Evolutionary conservation across 2,113 vertebrate species (phyloP).

Genomic region (Callocephalon fimbriatum): DNA sequence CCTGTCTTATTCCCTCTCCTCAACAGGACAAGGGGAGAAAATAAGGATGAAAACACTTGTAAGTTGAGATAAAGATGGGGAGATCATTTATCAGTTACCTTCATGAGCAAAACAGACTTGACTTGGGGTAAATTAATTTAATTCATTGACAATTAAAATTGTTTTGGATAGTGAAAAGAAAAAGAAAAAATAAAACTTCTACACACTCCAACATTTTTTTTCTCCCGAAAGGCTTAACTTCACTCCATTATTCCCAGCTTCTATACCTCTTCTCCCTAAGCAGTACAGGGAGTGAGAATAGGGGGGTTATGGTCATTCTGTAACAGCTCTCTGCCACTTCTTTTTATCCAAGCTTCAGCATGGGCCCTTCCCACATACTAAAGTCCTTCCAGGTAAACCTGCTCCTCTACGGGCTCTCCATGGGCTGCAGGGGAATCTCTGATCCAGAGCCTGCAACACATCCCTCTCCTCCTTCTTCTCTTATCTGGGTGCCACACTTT

Average conservation of each 20-base stretch:
- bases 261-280: neutral
- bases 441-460: neutral
- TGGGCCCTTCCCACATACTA: neutral
- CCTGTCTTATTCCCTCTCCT: neutral
- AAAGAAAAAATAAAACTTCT: neutral
- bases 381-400: neutral
- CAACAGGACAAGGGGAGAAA: neutral
- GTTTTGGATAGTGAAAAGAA: neutral
- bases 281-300: neutral
- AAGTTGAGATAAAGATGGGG: neutral
- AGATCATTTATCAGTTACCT: neutral
- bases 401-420: neutral
- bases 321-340: neutral
- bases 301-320: neutral
- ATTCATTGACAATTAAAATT: neutral
- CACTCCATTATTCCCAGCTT: neutral
- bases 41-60: neutral
- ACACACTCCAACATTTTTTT: neutral
- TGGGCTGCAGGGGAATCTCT: neutral
- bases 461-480: neutral
- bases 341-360: neutral
- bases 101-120: neutral
- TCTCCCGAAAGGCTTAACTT: neutral
- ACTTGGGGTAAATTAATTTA: neutral
- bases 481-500: neutral